Evolutionary conservation across 2,113 vertebrate species (phyloP), one percentile per base, ranked within the genome.

Genomic region (Scophthalmus maximus): DNA sequence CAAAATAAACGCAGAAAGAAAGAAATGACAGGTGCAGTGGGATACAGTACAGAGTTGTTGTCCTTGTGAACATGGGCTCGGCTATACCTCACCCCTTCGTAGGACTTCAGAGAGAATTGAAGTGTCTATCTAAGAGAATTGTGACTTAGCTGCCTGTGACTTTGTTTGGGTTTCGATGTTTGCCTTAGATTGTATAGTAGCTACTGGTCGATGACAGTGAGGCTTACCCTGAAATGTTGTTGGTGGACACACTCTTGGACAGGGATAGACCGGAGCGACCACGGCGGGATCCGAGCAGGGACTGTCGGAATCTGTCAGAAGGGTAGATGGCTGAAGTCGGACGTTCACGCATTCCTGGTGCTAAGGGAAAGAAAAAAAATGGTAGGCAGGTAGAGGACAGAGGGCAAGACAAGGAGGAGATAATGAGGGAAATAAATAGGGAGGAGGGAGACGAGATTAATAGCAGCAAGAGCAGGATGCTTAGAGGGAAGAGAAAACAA

Each of bases 231-330:
- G 95, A 92, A n/a, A 98, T 97, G 83, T 98, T 97, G 89, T 96
- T 97, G 56, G 96, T 97, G 68, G 97, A 98, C 59, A 98, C 95
- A 1, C 97, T 97, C 87, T 98, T 98, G 80, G 97, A 96, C 23
- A 98, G 89, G 3, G 95, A 94, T 1, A 97, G 75, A 23, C 92
- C 84, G 2, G 96, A 92, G 1, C 96, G 93, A 26, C 94, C 94
- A 0, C 95, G 93, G 6, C 95, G 95, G 0, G 96, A 91, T 0
- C 97, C 95, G 3, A 97, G 94, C 68, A 96, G 90, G 1, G 95
- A 93, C 62, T 96, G 96, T 6, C 95, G 92, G 73, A 97, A 94
- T 73, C 93, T 98, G 52, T 97, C 95, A 0, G 96, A 96, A 10
- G 95, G 95, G 80, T 97, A 97, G 59, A 96, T 95, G 71, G 96